These are phyloP conservation scores for Drosophila arawakana DNA, from an alignment of 1,140 invertebrate genomes.

Conservation along the genomic window DNA sequence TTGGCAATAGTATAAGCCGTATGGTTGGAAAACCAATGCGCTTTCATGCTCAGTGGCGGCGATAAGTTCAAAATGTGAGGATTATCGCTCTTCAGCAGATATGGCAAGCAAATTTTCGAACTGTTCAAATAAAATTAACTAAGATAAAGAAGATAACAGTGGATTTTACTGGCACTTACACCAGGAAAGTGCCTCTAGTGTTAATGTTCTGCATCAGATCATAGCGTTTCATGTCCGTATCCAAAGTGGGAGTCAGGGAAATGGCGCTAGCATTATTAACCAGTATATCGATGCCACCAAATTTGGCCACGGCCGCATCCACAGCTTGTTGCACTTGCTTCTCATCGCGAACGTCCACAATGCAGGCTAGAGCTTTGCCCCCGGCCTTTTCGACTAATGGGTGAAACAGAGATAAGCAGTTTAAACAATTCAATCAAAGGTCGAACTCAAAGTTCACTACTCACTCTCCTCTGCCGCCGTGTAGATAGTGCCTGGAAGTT, in stretches of 20 bases:
- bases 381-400: conserved; percentile 93
- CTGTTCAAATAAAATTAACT: conserved; percentile 88
- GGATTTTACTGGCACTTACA: conserved; percentile 87
- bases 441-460: conserved; percentile 49
- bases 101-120: conserved; percentile 97
- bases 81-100: conserved; percentile 94
- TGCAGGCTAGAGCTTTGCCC: conserved; percentile 95
- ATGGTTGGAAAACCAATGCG: conserved; percentile 96
- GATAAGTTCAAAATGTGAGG: conserved; percentile 99
- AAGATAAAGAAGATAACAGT: not conserved
- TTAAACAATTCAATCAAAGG: conserved; percentile 22
- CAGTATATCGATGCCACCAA: conserved; percentile 98
- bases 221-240: conserved; percentile 97
- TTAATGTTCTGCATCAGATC: conserved; percentile 98
- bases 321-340: conserved; percentile 92
- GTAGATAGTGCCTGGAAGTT: conserved; percentile 98
- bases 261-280: conserved; percentile 99
- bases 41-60: conserved; percentile 96
- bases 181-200: conserved; percentile 95
- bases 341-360: conserved; percentile 97
- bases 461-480: conserved; percentile 97
- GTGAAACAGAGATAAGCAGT: conserved; percentile 27
- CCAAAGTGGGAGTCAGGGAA: conserved; percentile 92
- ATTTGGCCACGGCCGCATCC: conserved; percentile 93
- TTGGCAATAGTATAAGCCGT: conserved; percentile 99